Base-by-base conservation (phyloP, 2,113 vertebrate species). In the Saimiri boliviensis region DNA sequence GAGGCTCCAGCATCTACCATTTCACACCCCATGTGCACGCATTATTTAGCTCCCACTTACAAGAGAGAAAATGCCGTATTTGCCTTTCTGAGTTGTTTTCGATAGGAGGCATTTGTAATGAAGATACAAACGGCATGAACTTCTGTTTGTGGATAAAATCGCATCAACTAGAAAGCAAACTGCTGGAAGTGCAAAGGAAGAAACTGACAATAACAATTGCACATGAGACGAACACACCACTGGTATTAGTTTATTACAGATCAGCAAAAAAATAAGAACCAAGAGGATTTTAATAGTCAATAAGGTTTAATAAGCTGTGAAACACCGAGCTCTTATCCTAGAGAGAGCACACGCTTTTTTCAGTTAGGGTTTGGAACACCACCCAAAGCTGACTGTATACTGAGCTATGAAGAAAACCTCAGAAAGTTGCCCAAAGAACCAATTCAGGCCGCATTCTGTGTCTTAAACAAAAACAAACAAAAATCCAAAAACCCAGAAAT, bases 221-320 rank as follows among this genome's bases (percentile, higher is more conserved):
- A 6, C 84, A 63, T n/a, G 92, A 89, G 89, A 52, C 2, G 11
- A 40, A 42, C 84, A 47, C 16, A 45, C 25, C 32, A 17, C 42
- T 11, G 5, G 13, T 37, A 16, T 73, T 70, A 25, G 40, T 82
- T 90, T 74, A 63, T 89, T 73, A 85, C 27, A 89, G 86, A 71
- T 27, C 49, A 86, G 35, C 63, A 37, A 37, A 81, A 68, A 68
- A 4, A 8, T 70, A 25, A 92, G 60, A 66, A 58, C 21, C 42
- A 56, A 10, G 37, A 83, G 32, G 66, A 25, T 74, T 96, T 91
- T 71, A 93, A 91, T 88, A 71, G 94, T 68, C 73, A 35, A 82
- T 66, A 58, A n/a, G 21, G 37, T 94, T 52, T 88, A 92, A 79
- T 93, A 86, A 96, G 40, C 89, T 58, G 35, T 25, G 20, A 9